Conservation (phyloP, 2,113 vertebrate genomes). For the Pao palembangensis region DNA sequence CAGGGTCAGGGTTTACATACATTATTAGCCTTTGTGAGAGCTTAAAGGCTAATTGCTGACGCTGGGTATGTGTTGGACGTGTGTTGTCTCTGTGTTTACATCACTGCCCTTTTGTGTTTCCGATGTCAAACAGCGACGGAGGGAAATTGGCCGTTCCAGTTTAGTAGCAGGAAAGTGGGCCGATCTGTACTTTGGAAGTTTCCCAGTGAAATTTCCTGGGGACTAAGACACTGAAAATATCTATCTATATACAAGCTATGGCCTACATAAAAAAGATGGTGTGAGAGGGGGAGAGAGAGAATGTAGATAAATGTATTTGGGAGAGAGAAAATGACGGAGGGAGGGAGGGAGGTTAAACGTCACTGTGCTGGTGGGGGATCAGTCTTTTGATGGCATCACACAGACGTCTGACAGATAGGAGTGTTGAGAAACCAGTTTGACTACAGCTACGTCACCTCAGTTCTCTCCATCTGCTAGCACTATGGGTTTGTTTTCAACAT, state of each 20-base stretch:
- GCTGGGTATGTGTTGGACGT: background rate
- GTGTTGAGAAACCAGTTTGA: conserved; percentile 42
- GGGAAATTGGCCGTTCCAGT: conserved; percentile 76
- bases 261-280: conserved; percentile 73
- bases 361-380: conserved; percentile 39
- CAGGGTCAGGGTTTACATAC: conserved; percentile 20
- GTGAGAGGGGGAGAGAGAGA: conserved; percentile 42
- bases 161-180: conserved; percentile 76
- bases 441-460: conserved; percentile 38
- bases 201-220: conserved; percentile 79
- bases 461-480: background rate
- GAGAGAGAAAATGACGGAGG: conserved; percentile 32
- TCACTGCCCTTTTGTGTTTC: conserved; percentile 39
- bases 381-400: conserved; percentile 41
- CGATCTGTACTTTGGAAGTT: conserved; percentile 83
- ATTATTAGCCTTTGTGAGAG: conserved; percentile 13
- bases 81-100: conserved; percentile 38
- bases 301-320: conserved; percentile 39
- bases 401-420: conserved; percentile 28
- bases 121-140: conserved; percentile 59
- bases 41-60: too few relatives aligned
- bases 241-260: conserved; percentile 75
- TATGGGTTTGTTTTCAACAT: background rate
- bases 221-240: conserved; percentile 80
- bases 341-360: conserved; percentile 44